Evolutionary conservation across 1,140 invertebrate species (phyloP).

Genomic region (Ephestia elutella): DNA sequence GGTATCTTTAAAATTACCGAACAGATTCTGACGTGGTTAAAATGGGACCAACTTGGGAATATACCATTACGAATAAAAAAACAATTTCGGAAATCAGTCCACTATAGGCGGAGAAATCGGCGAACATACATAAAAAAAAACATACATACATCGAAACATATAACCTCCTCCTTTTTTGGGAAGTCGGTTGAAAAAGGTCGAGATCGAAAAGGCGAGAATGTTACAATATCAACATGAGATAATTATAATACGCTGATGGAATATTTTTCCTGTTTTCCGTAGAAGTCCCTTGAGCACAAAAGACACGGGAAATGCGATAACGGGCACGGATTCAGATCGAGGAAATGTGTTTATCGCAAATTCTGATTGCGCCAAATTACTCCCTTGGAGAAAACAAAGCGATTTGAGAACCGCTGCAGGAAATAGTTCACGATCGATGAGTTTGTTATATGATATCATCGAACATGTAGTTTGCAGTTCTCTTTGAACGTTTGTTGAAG

Average conservation of each 20-base stretch:
- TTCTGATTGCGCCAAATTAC: background rate
- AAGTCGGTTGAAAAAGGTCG: too few species aligned
- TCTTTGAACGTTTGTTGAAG: background rate
- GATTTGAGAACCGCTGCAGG: background rate
- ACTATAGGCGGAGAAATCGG: too few species aligned
- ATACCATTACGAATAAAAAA: too few species aligned
- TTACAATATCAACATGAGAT: background rate
- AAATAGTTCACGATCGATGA: background rate
- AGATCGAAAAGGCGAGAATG: too few species aligned
- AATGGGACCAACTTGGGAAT: too few species aligned
- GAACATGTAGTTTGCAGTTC: background rate
- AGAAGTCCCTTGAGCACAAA: background rate
- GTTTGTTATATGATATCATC: background rate
- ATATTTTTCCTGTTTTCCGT: background rate
- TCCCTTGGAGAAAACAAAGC: background rate
- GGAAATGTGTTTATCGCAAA: background rate
- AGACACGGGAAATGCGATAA: background rate
- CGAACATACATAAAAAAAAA: too few species aligned
- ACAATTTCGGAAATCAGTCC: too few species aligned
- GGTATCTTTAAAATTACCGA: too few species aligned
- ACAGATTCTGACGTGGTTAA: too few species aligned
- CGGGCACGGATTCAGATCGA: background rate
- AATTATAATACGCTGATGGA: background rate
- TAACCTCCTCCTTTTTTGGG: too few species aligned
- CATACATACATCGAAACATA: too few species aligned